Evolutionary conservation across 2,113 vertebrate genomes (phyloP).

Genomic region (Stegostoma tigrinum): DNA sequence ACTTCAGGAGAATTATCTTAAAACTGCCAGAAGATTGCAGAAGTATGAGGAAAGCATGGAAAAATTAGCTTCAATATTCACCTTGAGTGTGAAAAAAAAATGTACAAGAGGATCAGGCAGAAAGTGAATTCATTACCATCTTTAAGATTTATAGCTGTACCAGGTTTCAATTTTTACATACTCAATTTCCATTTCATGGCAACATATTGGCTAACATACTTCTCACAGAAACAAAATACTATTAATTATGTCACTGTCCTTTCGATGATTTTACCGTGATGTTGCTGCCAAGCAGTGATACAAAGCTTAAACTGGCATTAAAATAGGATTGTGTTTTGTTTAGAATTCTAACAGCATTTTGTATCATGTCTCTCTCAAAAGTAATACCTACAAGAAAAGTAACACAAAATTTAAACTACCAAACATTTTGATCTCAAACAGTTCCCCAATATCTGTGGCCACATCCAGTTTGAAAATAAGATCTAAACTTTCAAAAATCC

Average conservation of each 20-base stretch:
- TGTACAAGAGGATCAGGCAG: neutral
- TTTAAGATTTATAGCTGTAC: slow-evolving; percentile 49
- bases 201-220: slow-evolving; percentile 53
- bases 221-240: slow-evolving; percentile 56
- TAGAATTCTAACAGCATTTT: slow-evolving; percentile 28
- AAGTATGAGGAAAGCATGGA: neutral
- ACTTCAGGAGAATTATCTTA: neutral
- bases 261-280: slow-evolving; percentile 64
- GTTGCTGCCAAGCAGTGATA: slow-evolving; percentile 62
- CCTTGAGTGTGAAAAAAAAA: neutral
- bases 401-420: slow-evolving; percentile 48
- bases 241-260: slow-evolving; percentile 20
- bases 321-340: slow-evolving; percentile 53
- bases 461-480: neutral
- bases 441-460: neutral
- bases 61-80: neutral
- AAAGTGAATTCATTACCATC: neutral
- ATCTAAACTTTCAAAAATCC: neutral
- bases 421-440: neutral
- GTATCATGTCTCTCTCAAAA: slow-evolving; percentile 46
- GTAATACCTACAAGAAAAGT: slow-evolving; percentile 50
- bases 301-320: slow-evolving; percentile 62
- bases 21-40: neutral
- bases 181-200: slow-evolving; percentile 56
- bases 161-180: slow-evolving; percentile 54